Evolutionary conservation across 2,888 invertebrate genomes (phyloP).

Genomic region (Amphipoea lucens): DNA sequence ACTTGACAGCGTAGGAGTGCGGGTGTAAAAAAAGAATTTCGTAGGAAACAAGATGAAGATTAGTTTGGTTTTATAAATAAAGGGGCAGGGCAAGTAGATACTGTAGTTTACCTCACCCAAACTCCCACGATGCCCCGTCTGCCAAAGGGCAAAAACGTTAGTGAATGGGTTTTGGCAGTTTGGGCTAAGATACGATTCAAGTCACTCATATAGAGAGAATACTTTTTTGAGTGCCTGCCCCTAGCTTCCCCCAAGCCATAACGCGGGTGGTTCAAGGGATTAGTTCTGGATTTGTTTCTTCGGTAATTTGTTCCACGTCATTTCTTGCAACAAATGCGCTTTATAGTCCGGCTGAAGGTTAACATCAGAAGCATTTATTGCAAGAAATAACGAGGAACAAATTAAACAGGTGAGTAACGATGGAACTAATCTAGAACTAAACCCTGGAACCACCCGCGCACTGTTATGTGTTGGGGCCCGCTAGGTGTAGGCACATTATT

Average conservation of each 20-base stretch:
- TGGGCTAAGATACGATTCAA: slow-evolving; percentile 8
- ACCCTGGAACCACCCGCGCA: neutral
- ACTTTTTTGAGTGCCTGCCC: neutral
- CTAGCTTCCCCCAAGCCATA: neutral
- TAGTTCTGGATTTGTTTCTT: neutral
- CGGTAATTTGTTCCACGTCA: neutral
- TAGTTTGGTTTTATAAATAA: slow-evolving; percentile 33
- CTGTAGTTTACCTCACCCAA: slow-evolving; percentile 48
- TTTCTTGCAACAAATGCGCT: neutral
- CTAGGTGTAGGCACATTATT: neutral
- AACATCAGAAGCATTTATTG: neutral
- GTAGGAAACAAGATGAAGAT: slow-evolving; percentile 25
- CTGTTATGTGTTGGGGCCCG: neutral
- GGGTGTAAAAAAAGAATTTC: slow-evolving; percentile 35
- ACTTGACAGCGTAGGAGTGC: slow-evolving; percentile 49
- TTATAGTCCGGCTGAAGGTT: neutral
- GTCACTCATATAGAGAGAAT: neutral
- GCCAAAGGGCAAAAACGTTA: slow-evolving; percentile 44
- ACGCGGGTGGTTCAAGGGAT: neutral
- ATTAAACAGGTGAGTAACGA: neutral
- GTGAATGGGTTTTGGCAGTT: neutral
- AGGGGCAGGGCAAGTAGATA: slow-evolving; percentile 29
- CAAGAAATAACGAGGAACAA: neutral
- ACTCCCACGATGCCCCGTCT: slow-evolving; percentile 55
- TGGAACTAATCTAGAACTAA: neutral